Conservation (phyloP, 2,113 vertebrate genomes). For the Rhagologus leucostigma region DNA sequence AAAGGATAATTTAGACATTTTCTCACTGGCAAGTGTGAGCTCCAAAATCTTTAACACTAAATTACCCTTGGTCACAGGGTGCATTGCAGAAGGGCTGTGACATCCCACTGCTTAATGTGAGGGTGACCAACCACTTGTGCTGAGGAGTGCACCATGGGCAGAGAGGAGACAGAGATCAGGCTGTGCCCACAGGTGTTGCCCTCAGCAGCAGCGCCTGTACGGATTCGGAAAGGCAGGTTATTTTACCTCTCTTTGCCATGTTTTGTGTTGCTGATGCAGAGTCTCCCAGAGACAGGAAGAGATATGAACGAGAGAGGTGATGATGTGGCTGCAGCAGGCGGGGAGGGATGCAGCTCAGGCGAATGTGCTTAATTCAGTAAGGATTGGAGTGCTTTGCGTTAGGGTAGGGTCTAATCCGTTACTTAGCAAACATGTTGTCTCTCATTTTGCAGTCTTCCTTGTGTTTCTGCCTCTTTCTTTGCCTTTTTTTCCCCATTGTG, state of each 20-base stretch:
- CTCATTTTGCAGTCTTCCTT: not conserved
- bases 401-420: not conserved
- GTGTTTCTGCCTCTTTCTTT: not conserved
- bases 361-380: not conserved
- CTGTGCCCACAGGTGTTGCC: not conserved
- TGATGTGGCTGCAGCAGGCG: not conserved
- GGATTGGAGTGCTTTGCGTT: not conserved
- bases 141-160: rapidly evolving
- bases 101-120: not conserved
- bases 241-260: not conserved
- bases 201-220: rapidly evolving
- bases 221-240: not conserved
- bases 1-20: not conserved
- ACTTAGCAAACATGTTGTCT: not conserved
- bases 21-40: not conserved
- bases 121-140: not conserved
- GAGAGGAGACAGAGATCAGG: not conserved
- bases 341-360: not conserved
- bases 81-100: not conserved
- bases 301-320: not conserved
- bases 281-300: not conserved
- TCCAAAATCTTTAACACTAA: not conserved
- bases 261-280: not conserved
- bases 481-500: not conserved
- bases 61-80: not conserved